A percentile compares a stretch with the other conserved stretches of the same genome.
Evolutionary conservation across 2,888 invertebrate species (phyloP).

Genomic region (Volucella bombylans): DNA sequence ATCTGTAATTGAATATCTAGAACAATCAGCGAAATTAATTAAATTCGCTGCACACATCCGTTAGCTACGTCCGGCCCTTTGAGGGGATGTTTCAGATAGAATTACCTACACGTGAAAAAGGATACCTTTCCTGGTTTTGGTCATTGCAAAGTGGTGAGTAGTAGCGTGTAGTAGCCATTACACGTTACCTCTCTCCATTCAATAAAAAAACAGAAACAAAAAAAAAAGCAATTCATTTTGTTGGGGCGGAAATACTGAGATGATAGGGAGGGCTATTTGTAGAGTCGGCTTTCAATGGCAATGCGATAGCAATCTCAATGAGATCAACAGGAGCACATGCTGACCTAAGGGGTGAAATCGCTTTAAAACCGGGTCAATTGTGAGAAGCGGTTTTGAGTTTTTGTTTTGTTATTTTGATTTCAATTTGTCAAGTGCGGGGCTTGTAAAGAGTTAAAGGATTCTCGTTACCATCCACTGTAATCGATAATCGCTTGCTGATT

Average conservation of each 20-base stretch:
- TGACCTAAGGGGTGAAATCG: slow-evolving; percentile 11
- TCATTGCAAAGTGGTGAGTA: background rate
- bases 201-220: slow-evolving; percentile 4
- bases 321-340: slow-evolving; percentile 2
- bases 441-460: background rate
- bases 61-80: background rate
- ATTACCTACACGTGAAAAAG: slow-evolving; percentile 35
- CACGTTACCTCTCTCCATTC: too few relatives aligned
- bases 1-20: slow-evolving; percentile 62
- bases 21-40: slow-evolving; percentile 40
- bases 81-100: slow-evolving; percentile 1
- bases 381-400: slow-evolving; percentile 25
- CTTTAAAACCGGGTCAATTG: slow-evolving; percentile 28
- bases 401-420: background rate
- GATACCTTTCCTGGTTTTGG: slow-evolving; percentile 9
- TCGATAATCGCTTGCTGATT: background rate
- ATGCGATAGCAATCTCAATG: slow-evolving; percentile 26
- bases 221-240: slow-evolving; percentile 12
- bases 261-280: slow-evolving; percentile 5
- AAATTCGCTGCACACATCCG: slow-evolving; percentile 29
- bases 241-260: background rate
- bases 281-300: slow-evolving; percentile 29
- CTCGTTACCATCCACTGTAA: too few relatives aligned
- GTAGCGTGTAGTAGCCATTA: background rate
- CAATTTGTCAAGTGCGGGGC: background rate